Conservation (phyloP, 2,797 vertebrate genomes). For the Falco naumanni region DNA sequence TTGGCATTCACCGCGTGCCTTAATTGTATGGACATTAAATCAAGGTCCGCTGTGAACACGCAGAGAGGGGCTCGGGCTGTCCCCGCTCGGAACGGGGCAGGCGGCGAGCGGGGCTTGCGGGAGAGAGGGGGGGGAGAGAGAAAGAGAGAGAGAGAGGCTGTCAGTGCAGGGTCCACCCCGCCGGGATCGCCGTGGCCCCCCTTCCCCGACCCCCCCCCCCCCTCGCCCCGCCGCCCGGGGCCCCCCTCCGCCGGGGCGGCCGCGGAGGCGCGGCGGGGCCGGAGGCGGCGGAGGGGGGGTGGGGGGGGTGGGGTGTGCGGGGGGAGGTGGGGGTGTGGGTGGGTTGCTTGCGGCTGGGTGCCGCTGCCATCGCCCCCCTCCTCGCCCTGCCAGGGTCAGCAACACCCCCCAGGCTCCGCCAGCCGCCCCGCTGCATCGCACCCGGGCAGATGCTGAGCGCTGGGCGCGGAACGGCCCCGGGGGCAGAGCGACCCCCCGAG, state of each 20-base stretch:
- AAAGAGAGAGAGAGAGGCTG: constrained; percentile 41
- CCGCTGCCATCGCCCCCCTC: not conserved
- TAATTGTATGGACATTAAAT: constrained; percentile 99
- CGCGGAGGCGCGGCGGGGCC: not conserved
- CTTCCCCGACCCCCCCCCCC: no score
- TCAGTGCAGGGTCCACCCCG: constrained; percentile 16
- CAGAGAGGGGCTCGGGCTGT: constrained; percentile 74
- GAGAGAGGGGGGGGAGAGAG: not conserved
- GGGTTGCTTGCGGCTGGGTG: not conserved
- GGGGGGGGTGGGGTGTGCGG: not conserved
- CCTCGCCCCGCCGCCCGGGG: not conserved
- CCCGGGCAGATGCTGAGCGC: not conserved
- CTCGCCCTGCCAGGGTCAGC: not conserved
- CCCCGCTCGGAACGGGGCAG: constrained; percentile 72
- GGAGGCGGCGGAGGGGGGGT: not conserved
- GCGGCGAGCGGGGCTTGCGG: constrained; percentile 16
- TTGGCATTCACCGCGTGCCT: constrained; percentile 99
- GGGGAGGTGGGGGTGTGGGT: not conserved
- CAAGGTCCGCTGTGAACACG: constrained; percentile 99
- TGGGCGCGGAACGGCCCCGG: not conserved
- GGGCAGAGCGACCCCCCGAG: not conserved
- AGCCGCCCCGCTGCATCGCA: not conserved
- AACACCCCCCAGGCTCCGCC: not conserved
- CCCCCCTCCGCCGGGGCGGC: not conserved
- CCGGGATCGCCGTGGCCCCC: not conserved